Conservation (phyloP, 2,797 vertebrate genomes). For the Margarornis squamiger region DNA sequence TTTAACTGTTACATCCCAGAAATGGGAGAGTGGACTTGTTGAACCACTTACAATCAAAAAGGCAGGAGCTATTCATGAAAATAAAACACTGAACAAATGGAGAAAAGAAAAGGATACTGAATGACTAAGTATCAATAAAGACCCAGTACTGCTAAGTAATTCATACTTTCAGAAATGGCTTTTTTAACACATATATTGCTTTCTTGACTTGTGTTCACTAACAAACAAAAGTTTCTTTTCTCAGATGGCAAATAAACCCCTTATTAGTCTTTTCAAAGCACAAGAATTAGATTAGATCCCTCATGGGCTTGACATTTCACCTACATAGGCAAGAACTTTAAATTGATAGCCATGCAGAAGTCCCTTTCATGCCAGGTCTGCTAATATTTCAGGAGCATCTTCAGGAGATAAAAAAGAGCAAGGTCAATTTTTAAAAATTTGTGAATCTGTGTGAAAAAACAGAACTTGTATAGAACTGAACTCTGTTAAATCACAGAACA, state of each 20-base stretch:
- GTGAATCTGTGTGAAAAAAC: not conserved
- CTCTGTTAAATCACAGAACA: not conserved
- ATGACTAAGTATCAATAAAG: not conserved
- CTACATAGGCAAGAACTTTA: not conserved
- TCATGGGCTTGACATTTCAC: not conserved
- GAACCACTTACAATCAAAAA: not conserved
- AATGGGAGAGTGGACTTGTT: not conserved
- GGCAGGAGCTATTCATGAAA: not conserved
- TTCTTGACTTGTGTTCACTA: not conserved
- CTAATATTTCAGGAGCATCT: not conserved
- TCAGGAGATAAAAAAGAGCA: not conserved
- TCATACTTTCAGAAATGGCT: not conserved
- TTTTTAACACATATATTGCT: not conserved
- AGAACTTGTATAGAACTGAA: not conserved
- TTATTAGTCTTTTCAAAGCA: not conserved
- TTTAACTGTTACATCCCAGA: not conserved
- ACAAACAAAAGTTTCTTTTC: not conserved
- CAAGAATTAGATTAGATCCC: not conserved
- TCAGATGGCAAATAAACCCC: not conserved
- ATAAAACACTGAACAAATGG: not conserved
- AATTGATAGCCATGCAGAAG: not conserved
- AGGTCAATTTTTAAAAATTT: not conserved
- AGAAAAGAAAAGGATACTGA: not conserved
- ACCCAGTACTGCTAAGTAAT: not conserved
- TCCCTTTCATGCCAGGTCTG: not conserved